These are phyloP conservation scores for Sesamia nonagrioides DNA, from an alignment of 1,140 invertebrate genomes.

Conservation along the genomic window DNA sequence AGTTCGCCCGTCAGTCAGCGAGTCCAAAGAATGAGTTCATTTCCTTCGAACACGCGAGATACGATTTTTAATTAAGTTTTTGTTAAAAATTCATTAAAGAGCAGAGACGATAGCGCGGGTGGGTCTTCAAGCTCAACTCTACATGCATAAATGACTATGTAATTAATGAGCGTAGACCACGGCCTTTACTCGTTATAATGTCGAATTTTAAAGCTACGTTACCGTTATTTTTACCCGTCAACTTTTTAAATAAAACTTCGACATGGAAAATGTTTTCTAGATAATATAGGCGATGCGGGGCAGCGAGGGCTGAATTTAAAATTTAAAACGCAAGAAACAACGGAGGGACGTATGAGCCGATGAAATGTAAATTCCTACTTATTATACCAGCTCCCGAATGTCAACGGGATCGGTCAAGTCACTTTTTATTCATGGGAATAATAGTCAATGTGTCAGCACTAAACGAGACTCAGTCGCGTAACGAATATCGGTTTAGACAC, in stretches of 20 bases:
- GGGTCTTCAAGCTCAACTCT: conserved; percentile 64
- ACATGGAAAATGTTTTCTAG: conserved; percentile 50
- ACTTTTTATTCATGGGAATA: conserved; percentile 76
- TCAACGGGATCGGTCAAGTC: conserved; percentile 65
- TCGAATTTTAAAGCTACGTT: conserved; percentile 50
- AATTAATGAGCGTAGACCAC: conserved; percentile 78
- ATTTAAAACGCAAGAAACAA: conserved; percentile 56
- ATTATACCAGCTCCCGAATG: conserved; percentile 72
- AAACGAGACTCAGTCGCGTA: conserved; percentile 53
- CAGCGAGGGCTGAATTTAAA: conserved; percentile 49
- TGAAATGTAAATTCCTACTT: conserved; percentile 71
- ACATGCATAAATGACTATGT: conserved; percentile 80
- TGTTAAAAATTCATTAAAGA: conserved; percentile 85
- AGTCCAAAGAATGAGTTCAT: conserved; percentile 85
- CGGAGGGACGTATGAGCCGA: conserved; percentile 55
- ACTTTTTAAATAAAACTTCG: conserved; percentile 73
- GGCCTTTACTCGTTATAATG: conserved; percentile 49
- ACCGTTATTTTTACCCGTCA: conserved; percentile 60
- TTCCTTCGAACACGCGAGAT: conserved; percentile 84
- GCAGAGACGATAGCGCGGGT: conserved; percentile 65
- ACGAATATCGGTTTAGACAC: conserved; percentile 55
- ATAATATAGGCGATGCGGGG: conserved; percentile 29
- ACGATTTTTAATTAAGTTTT: conserved; percentile 87
- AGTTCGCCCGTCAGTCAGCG: conserved; percentile 80
- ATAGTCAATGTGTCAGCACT: conserved; percentile 72